Evolutionary conservation across 2,113 vertebrate genomes (phyloP).

Genomic region (Micronisus gabar): DNA sequence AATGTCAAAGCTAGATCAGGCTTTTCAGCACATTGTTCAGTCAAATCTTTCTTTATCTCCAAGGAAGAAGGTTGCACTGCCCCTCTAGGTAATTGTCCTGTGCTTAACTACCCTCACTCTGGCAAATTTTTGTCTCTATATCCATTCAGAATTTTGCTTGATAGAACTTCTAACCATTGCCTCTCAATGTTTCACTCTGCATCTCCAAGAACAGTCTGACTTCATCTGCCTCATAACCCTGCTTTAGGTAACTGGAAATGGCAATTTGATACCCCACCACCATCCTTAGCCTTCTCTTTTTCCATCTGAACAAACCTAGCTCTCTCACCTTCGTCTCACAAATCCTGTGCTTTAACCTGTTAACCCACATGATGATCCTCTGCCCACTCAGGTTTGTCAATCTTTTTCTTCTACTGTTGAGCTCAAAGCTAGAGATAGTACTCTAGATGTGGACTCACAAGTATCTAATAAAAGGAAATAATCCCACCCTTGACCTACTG

Average conservation of each 20-base stretch:
- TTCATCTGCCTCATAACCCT: neutral
- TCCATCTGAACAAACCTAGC: neutral
- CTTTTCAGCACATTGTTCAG: neutral
- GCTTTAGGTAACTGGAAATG: neutral
- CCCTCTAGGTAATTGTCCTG: neutral
- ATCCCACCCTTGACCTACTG: neutral
- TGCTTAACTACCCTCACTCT: neutral
- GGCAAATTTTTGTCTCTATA: neutral
- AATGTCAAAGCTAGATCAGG: neutral
- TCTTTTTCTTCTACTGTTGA: neutral
- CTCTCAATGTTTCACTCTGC: neutral
- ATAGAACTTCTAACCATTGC: neutral
- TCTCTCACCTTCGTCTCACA: neutral
- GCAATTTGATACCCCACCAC: neutral
- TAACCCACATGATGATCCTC: neutral
- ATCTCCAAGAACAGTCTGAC: neutral
- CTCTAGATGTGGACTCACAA: neutral
- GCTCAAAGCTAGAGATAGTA: neutral
- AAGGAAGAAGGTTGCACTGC: neutral
- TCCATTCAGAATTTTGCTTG: neutral
- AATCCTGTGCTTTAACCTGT: neutral
- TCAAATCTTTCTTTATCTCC: neutral
- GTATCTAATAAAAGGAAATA: neutral
- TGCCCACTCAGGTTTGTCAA: neutral
- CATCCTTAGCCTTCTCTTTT: neutral